These are phyloP conservation scores for Brachyhypopomus occidentalis DNA, from an alignment of 2,113 vertebrate genomes.

Conservation along the genomic window DNA sequence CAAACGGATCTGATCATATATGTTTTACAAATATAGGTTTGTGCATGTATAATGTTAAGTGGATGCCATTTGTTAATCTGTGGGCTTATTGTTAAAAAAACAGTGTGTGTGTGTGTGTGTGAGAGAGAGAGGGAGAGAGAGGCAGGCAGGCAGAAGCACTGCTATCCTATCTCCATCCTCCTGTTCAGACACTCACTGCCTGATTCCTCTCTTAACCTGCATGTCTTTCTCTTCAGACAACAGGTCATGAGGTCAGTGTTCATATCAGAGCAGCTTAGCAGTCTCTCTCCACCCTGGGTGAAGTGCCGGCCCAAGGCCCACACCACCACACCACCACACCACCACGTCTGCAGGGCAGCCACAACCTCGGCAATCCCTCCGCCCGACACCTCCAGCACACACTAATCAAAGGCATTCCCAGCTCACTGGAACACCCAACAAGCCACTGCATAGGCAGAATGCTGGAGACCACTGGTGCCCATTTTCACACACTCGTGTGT, in stretches of 20 bases:
- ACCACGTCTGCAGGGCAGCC: neutral
- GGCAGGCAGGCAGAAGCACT: conserved; percentile 1
- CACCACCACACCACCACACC: neutral
- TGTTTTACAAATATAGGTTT: no score
- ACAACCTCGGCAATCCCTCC: neutral
- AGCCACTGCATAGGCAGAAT: neutral
- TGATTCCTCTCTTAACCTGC: conserved; percentile 71
- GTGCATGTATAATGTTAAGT: no score
- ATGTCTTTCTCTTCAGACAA: conserved; percentile 32
- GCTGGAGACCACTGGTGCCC: conserved; percentile 37
- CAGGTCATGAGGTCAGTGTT: conserved; percentile 3
- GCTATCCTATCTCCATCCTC: conserved; percentile 63
- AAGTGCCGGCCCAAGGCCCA: neutral
- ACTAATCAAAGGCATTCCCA: neutral
- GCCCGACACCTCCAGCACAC: neutral
- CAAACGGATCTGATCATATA: no score
- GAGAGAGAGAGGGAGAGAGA: conserved; percentile 16
- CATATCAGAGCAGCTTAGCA: conserved; percentile 6
- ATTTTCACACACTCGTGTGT: conserved; percentile 38
- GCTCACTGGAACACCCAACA: neutral
- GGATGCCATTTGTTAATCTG: no score
- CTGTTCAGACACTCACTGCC: conserved; percentile 73
- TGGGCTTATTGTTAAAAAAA: no score
- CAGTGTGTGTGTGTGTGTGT: neutral
- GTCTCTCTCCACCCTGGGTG: neutral